Evolutionary conservation across 2,797 vertebrate species (phyloP).

Genomic region (Loris lydekkerianus): DNA sequence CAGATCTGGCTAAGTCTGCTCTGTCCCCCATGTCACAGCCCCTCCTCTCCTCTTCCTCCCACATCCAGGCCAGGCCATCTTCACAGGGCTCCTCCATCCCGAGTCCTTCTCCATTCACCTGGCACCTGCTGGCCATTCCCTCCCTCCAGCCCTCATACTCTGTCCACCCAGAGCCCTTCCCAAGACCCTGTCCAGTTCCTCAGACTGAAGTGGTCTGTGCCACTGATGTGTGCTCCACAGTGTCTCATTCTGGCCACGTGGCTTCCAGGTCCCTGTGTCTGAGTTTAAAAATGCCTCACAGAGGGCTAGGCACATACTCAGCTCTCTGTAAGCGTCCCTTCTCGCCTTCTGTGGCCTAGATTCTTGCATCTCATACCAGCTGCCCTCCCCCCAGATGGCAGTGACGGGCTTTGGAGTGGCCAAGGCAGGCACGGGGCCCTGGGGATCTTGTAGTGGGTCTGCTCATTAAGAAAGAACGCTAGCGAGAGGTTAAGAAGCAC

Average conservation of each 20-base stretch:
- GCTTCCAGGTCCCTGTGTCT: neutral
- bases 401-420: neutral
- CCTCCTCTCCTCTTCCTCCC: neutral
- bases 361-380: too few species aligned
- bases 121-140: neutral
- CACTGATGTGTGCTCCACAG: neutral
- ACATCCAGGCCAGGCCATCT: neutral
- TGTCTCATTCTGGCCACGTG: neutral
- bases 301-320: neutral
- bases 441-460: neutral
- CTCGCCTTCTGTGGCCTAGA: neutral
- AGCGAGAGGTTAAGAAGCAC: neutral
- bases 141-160: neutral
- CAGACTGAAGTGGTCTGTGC: neutral
- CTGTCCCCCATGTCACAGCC: neutral
- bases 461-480: neutral
- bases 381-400: too few species aligned
- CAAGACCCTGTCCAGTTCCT: neutral
- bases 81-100: neutral
- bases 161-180: neutral
- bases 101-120: neutral
- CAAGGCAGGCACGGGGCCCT: neutral
- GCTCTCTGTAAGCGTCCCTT: neutral
- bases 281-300: neutral
- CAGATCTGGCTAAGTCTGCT: rapidly evolving